Evolutionary conservation across 1,140 invertebrate genomes (phyloP).

Genomic region (Drosophila arawakana): DNA sequence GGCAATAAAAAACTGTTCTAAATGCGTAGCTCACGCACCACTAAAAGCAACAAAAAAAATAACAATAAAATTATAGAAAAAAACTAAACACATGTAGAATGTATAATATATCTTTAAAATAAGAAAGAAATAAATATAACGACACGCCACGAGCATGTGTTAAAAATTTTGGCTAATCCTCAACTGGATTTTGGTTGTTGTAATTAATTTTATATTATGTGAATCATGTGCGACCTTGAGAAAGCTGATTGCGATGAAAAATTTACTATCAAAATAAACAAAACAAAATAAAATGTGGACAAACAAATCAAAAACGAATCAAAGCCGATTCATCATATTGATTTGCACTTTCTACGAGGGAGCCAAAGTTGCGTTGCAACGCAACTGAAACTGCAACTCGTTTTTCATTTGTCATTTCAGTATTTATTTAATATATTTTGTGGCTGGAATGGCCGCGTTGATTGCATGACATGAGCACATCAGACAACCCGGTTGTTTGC

Average conservation of each 20-base stretch:
- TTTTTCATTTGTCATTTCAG: conserved; percentile 74
- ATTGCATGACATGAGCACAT: conserved; percentile 78
- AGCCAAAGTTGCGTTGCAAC: not conserved
- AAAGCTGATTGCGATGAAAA: conserved; percentile 1
- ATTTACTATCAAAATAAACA: conserved; percentile 23
- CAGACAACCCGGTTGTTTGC: conserved; percentile 29
- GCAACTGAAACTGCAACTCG: conserved; percentile 59
- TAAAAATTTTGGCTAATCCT: conserved; percentile 23
- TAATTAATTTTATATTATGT: conserved; percentile 45
- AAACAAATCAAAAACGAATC: conserved; percentile 36
- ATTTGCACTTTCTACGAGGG: conserved; percentile 39
- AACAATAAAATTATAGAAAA: conserved; percentile 16
- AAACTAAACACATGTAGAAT: conserved; percentile 23
- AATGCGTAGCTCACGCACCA: conserved; percentile 16
- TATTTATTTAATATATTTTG: not conserved
- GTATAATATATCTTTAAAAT: too few species aligned
- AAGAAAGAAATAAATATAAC: conserved; percentile 9
- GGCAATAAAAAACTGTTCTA: conserved; percentile 27
- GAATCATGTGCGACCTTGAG: conserved; percentile 58
- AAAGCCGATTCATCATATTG: conserved; percentile 57
- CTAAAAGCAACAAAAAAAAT: conserved; percentile 24
- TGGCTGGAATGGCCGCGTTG: conserved; percentile 47
- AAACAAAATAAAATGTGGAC: conserved; percentile 7
- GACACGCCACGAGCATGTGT: conserved; percentile 46
- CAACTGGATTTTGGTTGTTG: conserved; percentile 27